A percentile compares a stretch with the other conserved stretches of the same genome.
These are phyloP conservation scores for Stercorarius parasiticus DNA, from an alignment of 2,113 vertebrate species.

Conservation along the genomic window DNA sequence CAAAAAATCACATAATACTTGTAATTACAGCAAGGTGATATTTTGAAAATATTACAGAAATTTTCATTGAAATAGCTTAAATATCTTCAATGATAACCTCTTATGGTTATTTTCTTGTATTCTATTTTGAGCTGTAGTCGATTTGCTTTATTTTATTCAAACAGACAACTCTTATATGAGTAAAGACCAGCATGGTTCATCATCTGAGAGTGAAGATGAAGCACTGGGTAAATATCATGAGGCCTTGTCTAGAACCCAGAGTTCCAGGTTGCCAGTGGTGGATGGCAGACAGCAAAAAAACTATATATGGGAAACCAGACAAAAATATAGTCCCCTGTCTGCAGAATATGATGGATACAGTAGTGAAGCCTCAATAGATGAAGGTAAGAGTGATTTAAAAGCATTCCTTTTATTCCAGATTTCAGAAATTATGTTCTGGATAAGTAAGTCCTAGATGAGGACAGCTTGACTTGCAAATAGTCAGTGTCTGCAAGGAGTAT, in stretches of 20 bases:
- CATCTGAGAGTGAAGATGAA: constrained; percentile 97
- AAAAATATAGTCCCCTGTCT: constrained; percentile 91
- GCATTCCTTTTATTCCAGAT: constrained; percentile 50
- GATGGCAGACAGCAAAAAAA: constrained; percentile 78
- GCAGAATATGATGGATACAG: constrained; percentile 93
- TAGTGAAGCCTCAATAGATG: constrained; percentile 92
- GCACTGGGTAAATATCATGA: constrained; percentile 94
- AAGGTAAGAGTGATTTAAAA: constrained; percentile 82
- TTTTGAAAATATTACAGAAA: background rate
- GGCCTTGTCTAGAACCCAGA: constrained; percentile 85
- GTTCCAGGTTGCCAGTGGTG: constrained; percentile 79
- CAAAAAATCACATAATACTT: background rate
- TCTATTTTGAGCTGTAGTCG: constrained; percentile 49
- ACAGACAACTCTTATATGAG: constrained; percentile 86
- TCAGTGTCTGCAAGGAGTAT: background rate
- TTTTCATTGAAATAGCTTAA: constrained; percentile 13
- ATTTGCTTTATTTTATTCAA: constrained; percentile 69
- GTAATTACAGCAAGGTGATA: background rate
- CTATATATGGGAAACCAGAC: constrained; percentile 90
- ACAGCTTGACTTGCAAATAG: background rate
- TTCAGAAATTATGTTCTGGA: constrained; percentile 18
- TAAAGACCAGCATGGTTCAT: constrained; percentile 85
- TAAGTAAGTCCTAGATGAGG: background rate
- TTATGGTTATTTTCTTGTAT: constrained; percentile 24
- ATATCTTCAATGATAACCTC: constrained; percentile 36